A percentile compares a stretch with the other conserved stretches of the same genome.
These are phyloP conservation scores for Dasypogon diadema DNA, from an alignment of 2,888 invertebrate genomes.

Conservation along the genomic window DNA sequence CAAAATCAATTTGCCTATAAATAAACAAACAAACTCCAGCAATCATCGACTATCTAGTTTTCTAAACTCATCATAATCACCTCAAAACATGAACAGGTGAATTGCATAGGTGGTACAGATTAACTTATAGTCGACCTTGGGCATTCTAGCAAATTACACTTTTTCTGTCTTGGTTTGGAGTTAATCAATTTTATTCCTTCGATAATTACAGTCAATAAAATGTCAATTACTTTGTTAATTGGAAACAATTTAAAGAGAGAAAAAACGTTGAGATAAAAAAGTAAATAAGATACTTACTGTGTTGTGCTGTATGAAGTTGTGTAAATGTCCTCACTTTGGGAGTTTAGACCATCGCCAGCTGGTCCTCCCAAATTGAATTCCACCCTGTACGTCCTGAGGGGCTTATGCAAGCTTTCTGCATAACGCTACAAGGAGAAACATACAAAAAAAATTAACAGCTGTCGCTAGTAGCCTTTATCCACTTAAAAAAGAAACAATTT, in stretches of 20 bases:
- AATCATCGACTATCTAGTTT: background rate
- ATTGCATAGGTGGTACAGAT: background rate
- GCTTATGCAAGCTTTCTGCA: conserved; percentile 69
- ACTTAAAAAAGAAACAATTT: conserved; percentile 45
- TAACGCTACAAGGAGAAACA: conserved; percentile 66
- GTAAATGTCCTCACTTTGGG: conserved; percentile 65
- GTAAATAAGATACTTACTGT: conserved; percentile 64
- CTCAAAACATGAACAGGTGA: background rate
- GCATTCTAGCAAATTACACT: background rate
- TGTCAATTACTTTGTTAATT: no score
- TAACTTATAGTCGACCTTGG: background rate
- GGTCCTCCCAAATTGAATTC: conserved; percentile 64
- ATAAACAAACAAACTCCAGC: background rate
- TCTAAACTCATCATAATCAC: background rate
- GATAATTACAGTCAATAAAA: no score
- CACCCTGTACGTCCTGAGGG: conserved; percentile 68
- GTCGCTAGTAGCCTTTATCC: no score
- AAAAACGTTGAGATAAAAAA: no score
- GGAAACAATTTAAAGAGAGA: no score
- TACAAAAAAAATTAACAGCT: conserved; percentile 50
- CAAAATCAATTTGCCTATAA: no score
- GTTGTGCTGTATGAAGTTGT: conserved; percentile 68
- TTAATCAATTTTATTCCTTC: no score
- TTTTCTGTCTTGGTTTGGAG: no score
- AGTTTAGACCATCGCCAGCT: conserved; percentile 62